These are phyloP conservation scores for Epistrophe grossulariae DNA, from an alignment of 2,888 invertebrate genomes.

Conservation along the genomic window DNA sequence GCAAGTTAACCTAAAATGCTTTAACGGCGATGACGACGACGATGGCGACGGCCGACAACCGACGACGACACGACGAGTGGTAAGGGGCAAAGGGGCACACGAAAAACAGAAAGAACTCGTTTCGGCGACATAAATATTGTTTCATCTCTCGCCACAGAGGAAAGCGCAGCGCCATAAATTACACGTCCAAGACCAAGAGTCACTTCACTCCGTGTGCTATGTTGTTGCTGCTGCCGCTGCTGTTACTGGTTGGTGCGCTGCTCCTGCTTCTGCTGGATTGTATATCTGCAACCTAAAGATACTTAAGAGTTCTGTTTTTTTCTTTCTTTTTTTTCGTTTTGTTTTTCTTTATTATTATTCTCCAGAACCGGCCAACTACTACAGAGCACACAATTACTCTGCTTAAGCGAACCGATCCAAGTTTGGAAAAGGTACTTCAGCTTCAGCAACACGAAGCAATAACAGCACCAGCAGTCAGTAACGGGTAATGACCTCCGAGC, in stretches of 20 bases:
- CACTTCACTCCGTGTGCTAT: slow-evolving; percentile 58
- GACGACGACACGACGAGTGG: not conserved
- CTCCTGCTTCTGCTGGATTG: slow-evolving; percentile 37
- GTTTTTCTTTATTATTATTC: slow-evolving; percentile 54
- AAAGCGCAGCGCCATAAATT: slow-evolving; percentile 72
- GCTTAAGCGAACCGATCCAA: slow-evolving; percentile 71
- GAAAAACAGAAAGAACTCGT: slow-evolving; percentile 68
- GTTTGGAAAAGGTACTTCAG: slow-evolving; percentile 75
- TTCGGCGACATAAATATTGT: slow-evolving; percentile 75
- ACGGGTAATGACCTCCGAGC: slow-evolving; percentile 73
- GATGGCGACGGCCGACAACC: not conserved
- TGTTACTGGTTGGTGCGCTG: slow-evolving; percentile 23
- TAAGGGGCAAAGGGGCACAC: slow-evolving; percentile 29
- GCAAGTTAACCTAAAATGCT: slow-evolving; percentile 70
- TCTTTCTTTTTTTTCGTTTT: slow-evolving; percentile 12
- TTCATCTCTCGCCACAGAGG: slow-evolving; percentile 67
- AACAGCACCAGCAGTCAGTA: slow-evolving; percentile 38
- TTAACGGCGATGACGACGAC: slow-evolving; percentile 19
- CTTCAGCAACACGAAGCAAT: slow-evolving; percentile 64
- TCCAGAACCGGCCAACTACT: slow-evolving; percentile 62
- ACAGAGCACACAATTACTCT: slow-evolving; percentile 72
- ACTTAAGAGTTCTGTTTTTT: slow-evolving; percentile 37
- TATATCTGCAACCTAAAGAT: slow-evolving; percentile 38
- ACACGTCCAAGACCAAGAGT: slow-evolving; percentile 73
- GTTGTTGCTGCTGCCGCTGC: slow-evolving; percentile 57